Evolutionary conservation across 2,113 vertebrate genomes (phyloP).

Genomic region (Paralichthys olivaceus): DNA sequence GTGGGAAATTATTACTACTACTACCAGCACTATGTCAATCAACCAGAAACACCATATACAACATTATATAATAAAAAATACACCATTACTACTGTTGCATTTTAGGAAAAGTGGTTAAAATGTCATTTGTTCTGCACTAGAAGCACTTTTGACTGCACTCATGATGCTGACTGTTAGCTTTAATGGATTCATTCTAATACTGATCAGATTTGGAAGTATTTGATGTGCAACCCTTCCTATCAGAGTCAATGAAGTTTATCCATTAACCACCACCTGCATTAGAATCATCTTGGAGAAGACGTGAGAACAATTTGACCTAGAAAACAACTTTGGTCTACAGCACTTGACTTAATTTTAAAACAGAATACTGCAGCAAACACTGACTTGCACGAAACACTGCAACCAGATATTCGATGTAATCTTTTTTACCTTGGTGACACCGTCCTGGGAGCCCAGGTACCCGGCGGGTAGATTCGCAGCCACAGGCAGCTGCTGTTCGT

Average conservation of each 20-base stretch:
- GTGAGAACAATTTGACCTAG: too few relatives aligned
- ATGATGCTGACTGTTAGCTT: neutral
- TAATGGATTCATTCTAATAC: slow-evolving; percentile 33
- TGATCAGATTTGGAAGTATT: slow-evolving; percentile 33
- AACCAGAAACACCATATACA: neutral
- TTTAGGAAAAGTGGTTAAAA: too few relatives aligned
- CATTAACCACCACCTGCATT: slow-evolving; percentile 6
- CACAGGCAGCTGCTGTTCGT: slow-evolving; percentile 91
- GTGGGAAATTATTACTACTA: neutral
- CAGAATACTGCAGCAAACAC: too few relatives aligned
- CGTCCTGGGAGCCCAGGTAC: slow-evolving; percentile 90
- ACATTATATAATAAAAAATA: neutral
- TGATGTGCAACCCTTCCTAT: slow-evolving; percentile 28
- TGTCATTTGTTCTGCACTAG: neutral
- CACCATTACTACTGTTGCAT: neutral
- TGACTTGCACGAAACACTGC: too few relatives aligned
- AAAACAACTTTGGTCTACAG: too few relatives aligned
- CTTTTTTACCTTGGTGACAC: slow-evolving; percentile 86
- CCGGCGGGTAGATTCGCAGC: slow-evolving; percentile 89
- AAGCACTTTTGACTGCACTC: too few relatives aligned
- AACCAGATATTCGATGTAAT: too few relatives aligned
- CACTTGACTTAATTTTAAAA: too few relatives aligned
- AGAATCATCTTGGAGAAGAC: neutral
- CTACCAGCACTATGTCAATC: too few relatives aligned
- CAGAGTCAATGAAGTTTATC: slow-evolving; percentile 25